phyloP scores from a whole-genome alignment of 2,113 vertebrate genomes.

The Piprites chloris region DNA sequence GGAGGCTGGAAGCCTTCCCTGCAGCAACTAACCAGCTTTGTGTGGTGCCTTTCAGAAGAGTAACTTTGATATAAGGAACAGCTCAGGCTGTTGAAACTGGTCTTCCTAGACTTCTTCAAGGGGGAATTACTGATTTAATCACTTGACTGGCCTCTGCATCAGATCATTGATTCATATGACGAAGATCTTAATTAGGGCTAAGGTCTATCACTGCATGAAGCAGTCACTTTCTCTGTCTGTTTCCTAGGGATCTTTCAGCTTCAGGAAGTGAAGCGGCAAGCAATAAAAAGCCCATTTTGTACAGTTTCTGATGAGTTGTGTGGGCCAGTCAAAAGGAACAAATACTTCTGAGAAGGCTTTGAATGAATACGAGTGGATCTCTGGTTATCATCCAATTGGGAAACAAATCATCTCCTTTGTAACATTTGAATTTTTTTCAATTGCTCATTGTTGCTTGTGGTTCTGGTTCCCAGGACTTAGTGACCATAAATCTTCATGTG shows the following conservation, averaged over 20 bases:
- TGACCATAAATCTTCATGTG: neutral
- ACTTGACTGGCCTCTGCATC: neutral
- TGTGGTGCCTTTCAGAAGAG: neutral
- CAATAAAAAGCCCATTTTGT: neutral
- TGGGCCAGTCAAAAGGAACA: neutral
- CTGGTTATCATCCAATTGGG: neutral
- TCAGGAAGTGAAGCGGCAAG: neutral
- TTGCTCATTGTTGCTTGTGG: neutral
- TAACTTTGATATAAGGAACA: neutral
- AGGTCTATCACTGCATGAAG: neutral
- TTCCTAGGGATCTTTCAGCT: neutral
- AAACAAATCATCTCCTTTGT: slow-evolving; percentile 8
- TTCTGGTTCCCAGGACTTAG: neutral
- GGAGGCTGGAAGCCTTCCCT: neutral
- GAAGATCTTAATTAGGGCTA: neutral
- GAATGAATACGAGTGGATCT: neutral
- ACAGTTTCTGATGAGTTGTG: neutral
- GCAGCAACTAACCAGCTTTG: neutral
- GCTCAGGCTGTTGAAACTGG: neutral
- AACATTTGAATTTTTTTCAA: neutral
- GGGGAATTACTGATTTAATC: neutral
- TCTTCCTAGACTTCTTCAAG: neutral
- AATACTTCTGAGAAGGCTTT: neutral
- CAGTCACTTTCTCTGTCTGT: neutral
- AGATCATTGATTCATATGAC: neutral